phyloP scores from a whole-genome alignment of 2,797 vertebrate genomes.

The Artibeus jamaicensis region DNA sequence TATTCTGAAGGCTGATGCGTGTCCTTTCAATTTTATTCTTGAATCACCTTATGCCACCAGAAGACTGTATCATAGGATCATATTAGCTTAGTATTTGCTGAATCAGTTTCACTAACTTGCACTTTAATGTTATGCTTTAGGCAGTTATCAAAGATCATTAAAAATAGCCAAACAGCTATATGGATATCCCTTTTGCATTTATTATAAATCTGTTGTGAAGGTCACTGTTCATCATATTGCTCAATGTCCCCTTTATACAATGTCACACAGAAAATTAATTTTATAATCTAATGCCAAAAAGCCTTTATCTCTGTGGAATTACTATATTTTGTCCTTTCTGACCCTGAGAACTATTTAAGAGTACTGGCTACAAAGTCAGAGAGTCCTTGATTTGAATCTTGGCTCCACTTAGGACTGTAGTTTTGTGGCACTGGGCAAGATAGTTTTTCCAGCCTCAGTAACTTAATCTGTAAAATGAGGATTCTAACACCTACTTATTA shows the following conservation, averaged over 20 bases:
- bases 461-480: slow-evolving; percentile 4
- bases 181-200: slow-evolving; percentile 13
- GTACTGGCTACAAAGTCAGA: not conserved
- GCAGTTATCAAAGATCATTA: slow-evolving; percentile 61
- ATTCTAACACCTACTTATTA: not conserved
- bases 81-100: slow-evolving; percentile 52
- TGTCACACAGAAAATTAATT: slow-evolving; percentile 61
- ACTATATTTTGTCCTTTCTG: slow-evolving; percentile 31
- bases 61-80: not conserved
- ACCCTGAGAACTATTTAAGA: slow-evolving; percentile 13
- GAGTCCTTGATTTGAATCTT: slow-evolving; percentile 31
- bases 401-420: not conserved
- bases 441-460: slow-evolving; percentile 19
- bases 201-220: slow-evolving; percentile 58
- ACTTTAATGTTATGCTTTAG: slow-evolving; percentile 59
- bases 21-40: slow-evolving; percentile 37
- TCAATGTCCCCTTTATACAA: slow-evolving; percentile 56
- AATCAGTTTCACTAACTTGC: slow-evolving; percentile 59
- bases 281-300: slow-evolving; percentile 53
- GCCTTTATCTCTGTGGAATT: slow-evolving; percentile 34
- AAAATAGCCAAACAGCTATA: slow-evolving; percentile 45
- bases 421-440: not conserved
- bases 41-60: slow-evolving; percentile 30
- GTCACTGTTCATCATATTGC: slow-evolving; percentile 41
- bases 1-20: slow-evolving; percentile 2